Percentiles rank a stretch among this genome's conserved stretches.
Evolutionary conservation across 2,888 invertebrate species (phyloP).

Genomic region (Proisotoma minuta): DNA sequence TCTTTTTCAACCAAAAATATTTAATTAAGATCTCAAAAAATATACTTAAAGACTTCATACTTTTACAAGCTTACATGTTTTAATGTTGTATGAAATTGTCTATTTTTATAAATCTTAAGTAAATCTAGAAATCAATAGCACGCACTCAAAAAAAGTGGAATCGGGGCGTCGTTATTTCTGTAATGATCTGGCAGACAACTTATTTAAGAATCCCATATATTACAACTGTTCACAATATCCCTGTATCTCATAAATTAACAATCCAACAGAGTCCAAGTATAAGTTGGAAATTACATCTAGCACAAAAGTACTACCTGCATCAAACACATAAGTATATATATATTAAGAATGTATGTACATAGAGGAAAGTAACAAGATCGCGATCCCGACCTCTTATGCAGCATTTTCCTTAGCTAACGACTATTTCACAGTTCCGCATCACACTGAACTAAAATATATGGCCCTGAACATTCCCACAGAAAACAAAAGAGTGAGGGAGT

Average conservation of each 20-base stretch:
- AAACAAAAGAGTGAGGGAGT: conserved; percentile 27
- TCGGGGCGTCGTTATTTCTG: background rate
- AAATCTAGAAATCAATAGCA: no score
- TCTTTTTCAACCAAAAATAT: no score
- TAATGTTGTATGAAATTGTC: no score
- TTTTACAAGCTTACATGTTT: no score
- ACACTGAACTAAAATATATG: conserved; percentile 18
- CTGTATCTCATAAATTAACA: conserved; percentile 9
- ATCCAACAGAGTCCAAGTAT: background rate
- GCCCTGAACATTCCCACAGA: conserved; percentile 23
- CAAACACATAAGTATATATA: no score
- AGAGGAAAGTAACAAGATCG: no score
- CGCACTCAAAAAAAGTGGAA: no score
- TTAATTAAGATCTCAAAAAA: no score
- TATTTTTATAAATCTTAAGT: no score
- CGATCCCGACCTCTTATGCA: background rate
- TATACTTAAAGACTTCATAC: no score
- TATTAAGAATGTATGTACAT: no score
- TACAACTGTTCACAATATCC: conserved; percentile 7
- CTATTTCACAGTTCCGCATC: conserved; percentile 4
- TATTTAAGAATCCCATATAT: conserved; percentile 5
- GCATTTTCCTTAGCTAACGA: background rate
- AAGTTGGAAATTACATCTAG: background rate
- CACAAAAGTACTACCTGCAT: no score
- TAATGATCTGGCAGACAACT: conserved; percentile 12